Evolutionary conservation across 2,797 vertebrate species (phyloP), one percentile per base, ranked within the genome.

Genomic region (Acipenser ruthenus): DNA sequence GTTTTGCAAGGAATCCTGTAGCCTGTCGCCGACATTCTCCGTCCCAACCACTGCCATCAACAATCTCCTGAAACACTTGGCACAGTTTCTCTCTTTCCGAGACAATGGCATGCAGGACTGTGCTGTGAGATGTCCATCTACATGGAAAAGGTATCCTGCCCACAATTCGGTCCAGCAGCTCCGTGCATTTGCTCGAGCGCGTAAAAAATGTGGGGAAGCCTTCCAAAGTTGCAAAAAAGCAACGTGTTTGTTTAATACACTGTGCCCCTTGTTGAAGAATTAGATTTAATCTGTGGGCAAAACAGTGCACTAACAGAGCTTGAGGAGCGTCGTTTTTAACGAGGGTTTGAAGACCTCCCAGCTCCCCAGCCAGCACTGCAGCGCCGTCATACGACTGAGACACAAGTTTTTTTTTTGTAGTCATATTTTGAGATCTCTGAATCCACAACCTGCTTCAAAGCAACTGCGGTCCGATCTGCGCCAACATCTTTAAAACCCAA

Each of bases 211-310:
- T n/a, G 13, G 10, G n/a, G 51, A 52, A 65, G 51, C 51, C 51
- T 12, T 53, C 2, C 51, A 53, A 12, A 47, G 10, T 55, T 51
- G 64, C 6, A 55, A 47, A 7, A 18, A 53, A 65, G 15, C 51
- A 65, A 50, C 63, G 23, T 7, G 50, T 64, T 52, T 64, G 48
- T 64, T 50, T 64, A 13, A 52, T 64, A 13, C 50, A 51, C 63
- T 64, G 50, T 51, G 63, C 63, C 50, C 63, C 63, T 48, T 64
- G 52, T 48, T 64, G 63, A 11, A 64, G 9, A 50, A 52, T 23
- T 10, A 11, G 7, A 23, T 52, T 18, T 48, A 64, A 51, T 18
- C 63, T 18, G 15, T 23, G 50, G 4, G 7, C 3, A 11, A 50
- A 51, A 23, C 49, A 64, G 8, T 23, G 50, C 5, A 52, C 8